A percentile compares a stretch with the other conserved stretches of the same genome.
Conservation (phyloP, 92 coral and sea anemone genomes). For the Zoanthus solanderi region DNA sequence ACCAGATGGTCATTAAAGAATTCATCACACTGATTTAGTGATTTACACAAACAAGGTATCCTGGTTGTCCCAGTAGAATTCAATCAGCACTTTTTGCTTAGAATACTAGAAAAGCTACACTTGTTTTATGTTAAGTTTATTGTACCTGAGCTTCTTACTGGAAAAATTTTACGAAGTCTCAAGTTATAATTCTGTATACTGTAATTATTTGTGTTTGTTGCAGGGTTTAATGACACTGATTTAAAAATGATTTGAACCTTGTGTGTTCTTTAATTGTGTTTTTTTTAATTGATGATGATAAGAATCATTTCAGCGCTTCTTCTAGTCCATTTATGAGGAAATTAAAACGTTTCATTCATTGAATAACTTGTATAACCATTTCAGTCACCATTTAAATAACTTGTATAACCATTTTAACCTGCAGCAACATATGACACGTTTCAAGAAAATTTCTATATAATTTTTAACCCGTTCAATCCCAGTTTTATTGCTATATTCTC, state of each 20-base stretch:
- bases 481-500: too few relatives aligned
- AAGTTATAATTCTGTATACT: not conserved
- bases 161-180: slow-evolving; percentile 51
- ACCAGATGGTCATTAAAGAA: slow-evolving; percentile 50
- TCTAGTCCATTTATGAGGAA: not conserved
- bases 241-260: not conserved
- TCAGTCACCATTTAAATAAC: not conserved
- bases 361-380: not conserved
- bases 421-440: too few relatives aligned
- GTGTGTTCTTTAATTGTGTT: not conserved
- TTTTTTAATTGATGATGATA: not conserved
- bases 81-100: slow-evolving; percentile 58
- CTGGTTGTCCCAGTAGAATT: slow-evolving; percentile 63
- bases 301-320: not conserved
- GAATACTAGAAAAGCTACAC: slow-evolving; percentile 52
- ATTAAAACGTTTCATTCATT: not conserved
- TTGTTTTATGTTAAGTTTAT: slow-evolving; percentile 53
- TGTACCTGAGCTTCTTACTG: slow-evolving; percentile 57
- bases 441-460: too few relatives aligned
- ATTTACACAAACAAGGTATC: slow-evolving; percentile 67
- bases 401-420: too few relatives aligned
- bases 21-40: slow-evolving; percentile 56
- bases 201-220: not conserved
- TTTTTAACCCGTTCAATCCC: too few relatives aligned
- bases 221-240: too few relatives aligned